A percentile compares a stretch with the other conserved stretches of the same genome.
These are phyloP conservation scores for Drosophila tani DNA, from an alignment of 1,140 invertebrate species.

Conservation along the genomic window DNA sequence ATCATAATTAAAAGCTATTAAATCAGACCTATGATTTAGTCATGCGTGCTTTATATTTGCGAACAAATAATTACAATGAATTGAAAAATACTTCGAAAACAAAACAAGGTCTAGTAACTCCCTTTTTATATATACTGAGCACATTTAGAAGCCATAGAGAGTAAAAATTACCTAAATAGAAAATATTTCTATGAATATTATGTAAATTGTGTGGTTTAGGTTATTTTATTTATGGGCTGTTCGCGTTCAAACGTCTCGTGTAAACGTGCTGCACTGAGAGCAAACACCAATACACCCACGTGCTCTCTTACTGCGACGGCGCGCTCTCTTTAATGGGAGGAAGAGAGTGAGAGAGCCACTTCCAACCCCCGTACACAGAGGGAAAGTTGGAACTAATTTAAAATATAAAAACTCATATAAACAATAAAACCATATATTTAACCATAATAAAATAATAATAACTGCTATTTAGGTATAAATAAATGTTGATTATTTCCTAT, in stretches of 20 bases:
- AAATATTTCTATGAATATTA: not conserved
- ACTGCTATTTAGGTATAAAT: too few relatives aligned
- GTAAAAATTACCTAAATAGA: not conserved
- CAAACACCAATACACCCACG: constrained; percentile 37
- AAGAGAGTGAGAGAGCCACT: constrained; percentile 23
- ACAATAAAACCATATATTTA: not conserved
- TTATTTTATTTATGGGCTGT: not conserved
- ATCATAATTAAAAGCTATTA: constrained; percentile 6
- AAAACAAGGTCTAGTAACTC: too few relatives aligned
- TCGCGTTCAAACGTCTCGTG: constrained; percentile 5
- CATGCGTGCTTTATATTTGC: not conserved
- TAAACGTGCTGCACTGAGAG: constrained; percentile 38
- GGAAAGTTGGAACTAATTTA: not conserved
- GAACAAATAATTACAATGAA: not conserved
- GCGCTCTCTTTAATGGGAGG: constrained; percentile 33
- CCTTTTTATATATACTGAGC: too few relatives aligned
- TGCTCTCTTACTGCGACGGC: constrained; percentile 59
- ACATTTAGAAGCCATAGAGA: not conserved
- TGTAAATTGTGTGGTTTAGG: not conserved
- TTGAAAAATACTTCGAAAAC: not conserved
- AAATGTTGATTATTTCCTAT: too few relatives aligned
- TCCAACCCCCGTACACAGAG: not conserved
- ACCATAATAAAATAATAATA: too few relatives aligned
- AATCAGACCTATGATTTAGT: not conserved
- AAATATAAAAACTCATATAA: not conserved